Evolutionary conservation across 2,888 invertebrate species (phyloP).

Genomic region (Sesamia inferens): DNA sequence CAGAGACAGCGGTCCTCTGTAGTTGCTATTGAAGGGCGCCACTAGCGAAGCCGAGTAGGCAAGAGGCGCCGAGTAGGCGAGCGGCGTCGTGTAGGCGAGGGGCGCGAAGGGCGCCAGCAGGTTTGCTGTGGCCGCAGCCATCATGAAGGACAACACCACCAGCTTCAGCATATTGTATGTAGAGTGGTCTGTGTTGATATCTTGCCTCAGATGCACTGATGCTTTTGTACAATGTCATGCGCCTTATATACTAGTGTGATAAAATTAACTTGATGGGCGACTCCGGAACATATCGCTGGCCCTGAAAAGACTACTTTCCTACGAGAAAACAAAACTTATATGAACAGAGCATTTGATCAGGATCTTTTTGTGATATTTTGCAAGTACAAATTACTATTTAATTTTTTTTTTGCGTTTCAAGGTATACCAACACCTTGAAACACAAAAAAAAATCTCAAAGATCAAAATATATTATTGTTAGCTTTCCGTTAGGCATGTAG

Average conservation of each 20-base stretch:
- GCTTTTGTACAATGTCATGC: constrained; percentile 62
- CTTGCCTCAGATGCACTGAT: constrained; percentile 79
- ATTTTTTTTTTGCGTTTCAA: background rate
- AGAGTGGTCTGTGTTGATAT: constrained; percentile 84
- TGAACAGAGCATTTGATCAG: constrained; percentile 37
- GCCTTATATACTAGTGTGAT: constrained; percentile 77
- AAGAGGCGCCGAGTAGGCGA: constrained; percentile 48
- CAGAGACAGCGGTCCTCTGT: constrained; percentile 83
- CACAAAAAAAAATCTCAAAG: too few species aligned
- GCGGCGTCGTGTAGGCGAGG: constrained; percentile 52
- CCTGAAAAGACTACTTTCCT: constrained; percentile 58
- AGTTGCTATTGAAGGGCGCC: constrained; percentile 73
- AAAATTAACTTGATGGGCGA: constrained; percentile 67
- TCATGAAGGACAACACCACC: constrained; percentile 91
- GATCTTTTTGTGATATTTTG: constrained; percentile 17
- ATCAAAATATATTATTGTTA: too few species aligned
- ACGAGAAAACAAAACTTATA: constrained; percentile 46
- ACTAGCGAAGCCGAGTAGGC: constrained; percentile 60
- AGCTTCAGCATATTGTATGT: constrained; percentile 84
- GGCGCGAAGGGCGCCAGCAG: constrained; percentile 60
- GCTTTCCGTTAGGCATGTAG: background rate
- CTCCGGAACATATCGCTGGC: constrained; percentile 46
- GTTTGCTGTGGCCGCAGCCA: constrained; percentile 89
- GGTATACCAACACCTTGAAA: background rate
- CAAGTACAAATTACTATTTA: constrained; percentile 4